phyloP scores from a whole-genome alignment of 2,888 invertebrate genomes.

The Himalopsyche anomala region DNA sequence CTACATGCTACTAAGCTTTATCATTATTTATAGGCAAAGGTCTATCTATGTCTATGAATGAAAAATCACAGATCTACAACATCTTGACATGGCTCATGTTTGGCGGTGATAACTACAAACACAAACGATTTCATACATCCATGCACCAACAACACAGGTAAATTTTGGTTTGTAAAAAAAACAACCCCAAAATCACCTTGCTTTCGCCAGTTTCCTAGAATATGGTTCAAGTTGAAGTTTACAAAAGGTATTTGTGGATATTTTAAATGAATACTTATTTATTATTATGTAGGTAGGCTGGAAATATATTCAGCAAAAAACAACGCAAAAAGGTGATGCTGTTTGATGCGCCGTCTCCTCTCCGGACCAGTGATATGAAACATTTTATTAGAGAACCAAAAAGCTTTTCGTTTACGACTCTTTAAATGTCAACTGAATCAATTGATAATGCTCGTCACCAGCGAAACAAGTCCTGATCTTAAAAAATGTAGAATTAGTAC shows the following conservation, averaged over 20 bases:
- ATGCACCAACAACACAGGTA: conserved; percentile 26
- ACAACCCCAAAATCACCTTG: conserved; percentile 34
- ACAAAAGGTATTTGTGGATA: conserved; percentile 34
- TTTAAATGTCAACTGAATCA: too few relatives aligned
- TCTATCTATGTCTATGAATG: too few relatives aligned
- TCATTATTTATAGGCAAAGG: too few relatives aligned
- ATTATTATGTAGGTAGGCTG: conserved; percentile 30
- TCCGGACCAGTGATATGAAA: background rate
- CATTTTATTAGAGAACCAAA: too few relatives aligned
- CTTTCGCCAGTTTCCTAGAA: conserved; percentile 34
- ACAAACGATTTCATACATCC: conserved; percentile 19
- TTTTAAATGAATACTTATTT: conserved; percentile 22
- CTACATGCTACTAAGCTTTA: too few relatives aligned
- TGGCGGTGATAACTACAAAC: background rate
- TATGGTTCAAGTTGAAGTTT: conserved; percentile 23
- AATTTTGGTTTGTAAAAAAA: conserved; percentile 2
- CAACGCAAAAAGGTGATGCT: conserved; percentile 4
- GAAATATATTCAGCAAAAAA: conserved; percentile 22
- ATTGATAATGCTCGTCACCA: too few relatives aligned
- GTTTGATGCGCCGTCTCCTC: conserved; percentile 12
- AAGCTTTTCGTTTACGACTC: too few relatives aligned
- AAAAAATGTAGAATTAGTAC: too few relatives aligned
- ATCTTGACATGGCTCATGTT: background rate
- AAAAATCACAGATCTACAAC: too few relatives aligned
- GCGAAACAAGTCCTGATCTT: too few relatives aligned